phyloP scores from a whole-genome alignment of 2,797 vertebrate species.

The Argentina silus region DNA sequence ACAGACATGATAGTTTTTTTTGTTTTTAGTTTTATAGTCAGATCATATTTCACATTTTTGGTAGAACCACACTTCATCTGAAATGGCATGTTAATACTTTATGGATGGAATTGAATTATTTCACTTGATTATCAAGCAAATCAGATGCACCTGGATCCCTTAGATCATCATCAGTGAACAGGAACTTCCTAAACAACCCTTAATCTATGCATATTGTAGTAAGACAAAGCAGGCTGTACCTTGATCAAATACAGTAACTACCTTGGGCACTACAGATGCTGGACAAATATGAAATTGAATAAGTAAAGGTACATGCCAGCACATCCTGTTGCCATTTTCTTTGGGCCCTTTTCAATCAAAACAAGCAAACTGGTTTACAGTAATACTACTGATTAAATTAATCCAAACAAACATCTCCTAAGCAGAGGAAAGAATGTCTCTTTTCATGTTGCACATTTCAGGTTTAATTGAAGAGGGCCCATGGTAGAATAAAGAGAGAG shows the following conservation, averaged over 20 bases:
- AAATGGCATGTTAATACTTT: not conserved
- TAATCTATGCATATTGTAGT: not conserved
- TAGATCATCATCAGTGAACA: not conserved
- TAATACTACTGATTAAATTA: no score
- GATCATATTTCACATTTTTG: not conserved
- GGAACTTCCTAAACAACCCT: not conserved
- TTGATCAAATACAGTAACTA: no score
- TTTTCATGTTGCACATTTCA: not conserved
- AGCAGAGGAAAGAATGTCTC: not conserved
- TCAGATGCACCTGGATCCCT: not conserved
- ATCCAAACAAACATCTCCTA: not conserved
- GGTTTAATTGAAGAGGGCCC: not conserved
- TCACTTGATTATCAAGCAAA: not conserved
- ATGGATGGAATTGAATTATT: not conserved
- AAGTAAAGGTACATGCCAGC: not conserved
- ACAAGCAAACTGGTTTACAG: not conserved
- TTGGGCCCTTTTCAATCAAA: not conserved
- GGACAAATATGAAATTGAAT: not conserved
- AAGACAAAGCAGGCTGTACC: not conserved
- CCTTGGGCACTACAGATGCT: no score
- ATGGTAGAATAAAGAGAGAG: constrained; percentile 11
- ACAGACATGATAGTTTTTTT: not conserved
- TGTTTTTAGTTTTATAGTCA: constrained; percentile 1
- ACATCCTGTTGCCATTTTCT: not conserved
- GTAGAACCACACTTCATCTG: not conserved